Conservation (phyloP, 1,140 invertebrate genomes). For the Battus philenor region DNA sequence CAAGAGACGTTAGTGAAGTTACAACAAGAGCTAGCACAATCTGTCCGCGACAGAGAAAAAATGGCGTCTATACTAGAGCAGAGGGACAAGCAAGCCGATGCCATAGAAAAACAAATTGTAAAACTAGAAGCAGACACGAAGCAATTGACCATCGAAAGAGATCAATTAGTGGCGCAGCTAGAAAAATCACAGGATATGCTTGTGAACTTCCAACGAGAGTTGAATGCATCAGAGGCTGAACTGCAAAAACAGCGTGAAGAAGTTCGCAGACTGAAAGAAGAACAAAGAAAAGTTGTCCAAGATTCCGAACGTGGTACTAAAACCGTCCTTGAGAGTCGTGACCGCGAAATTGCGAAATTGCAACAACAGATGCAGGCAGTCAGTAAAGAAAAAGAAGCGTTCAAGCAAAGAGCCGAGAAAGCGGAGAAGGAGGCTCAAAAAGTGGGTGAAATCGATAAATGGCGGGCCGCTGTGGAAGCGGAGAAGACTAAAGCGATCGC, state of each 20-base stretch:
- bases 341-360: slow-evolving; percentile 84
- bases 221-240: slow-evolving; percentile 88
- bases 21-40: slow-evolving; percentile 83
- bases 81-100: slow-evolving; percentile 85
- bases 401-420: slow-evolving; percentile 81
- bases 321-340: slow-evolving; percentile 81
- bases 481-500: slow-evolving; percentile 77
- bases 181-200: slow-evolving; percentile 95
- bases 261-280: slow-evolving; percentile 83
- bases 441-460: slow-evolving; percentile 84
- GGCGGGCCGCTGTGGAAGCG: slow-evolving; percentile 85
- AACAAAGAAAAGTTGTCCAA: slow-evolving; percentile 81
- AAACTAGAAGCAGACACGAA: slow-evolving; percentile 90
- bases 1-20: slow-evolving; percentile 81
- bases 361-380: slow-evolving; percentile 83
- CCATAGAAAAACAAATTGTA: slow-evolving; percentile 88
- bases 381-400: slow-evolving; percentile 81
- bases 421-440: slow-evolving; percentile 81
- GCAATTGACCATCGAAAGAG: slow-evolving; percentile 88
- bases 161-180: slow-evolving; percentile 90
- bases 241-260: slow-evolving; percentile 88
- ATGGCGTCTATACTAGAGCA: slow-evolving; percentile 84
- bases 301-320: slow-evolving; percentile 83
- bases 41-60: slow-evolving; percentile 83
- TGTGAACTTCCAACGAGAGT: slow-evolving; percentile 93